Evolutionary conservation across 2,797 vertebrate species (phyloP).

Genomic region (Botia almorhae): DNA sequence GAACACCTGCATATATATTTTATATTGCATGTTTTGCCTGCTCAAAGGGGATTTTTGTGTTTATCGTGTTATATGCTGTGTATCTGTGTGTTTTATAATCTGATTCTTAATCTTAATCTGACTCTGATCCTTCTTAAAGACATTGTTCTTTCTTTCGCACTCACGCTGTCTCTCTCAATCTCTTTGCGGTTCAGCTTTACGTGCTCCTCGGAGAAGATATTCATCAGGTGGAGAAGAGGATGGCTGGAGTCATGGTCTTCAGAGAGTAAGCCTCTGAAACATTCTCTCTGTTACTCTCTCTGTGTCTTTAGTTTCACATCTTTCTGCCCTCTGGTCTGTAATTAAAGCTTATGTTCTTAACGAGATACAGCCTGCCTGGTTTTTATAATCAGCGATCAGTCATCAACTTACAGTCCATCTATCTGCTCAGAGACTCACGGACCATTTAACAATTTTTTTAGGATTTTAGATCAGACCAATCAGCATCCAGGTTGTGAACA

Average conservation of each 20-base stretch:
- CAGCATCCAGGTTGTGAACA: not conserved
- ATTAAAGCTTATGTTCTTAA: slow-evolving; percentile 10
- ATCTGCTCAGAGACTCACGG: not conserved
- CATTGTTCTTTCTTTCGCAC: not conserved
- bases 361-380: not conserved
- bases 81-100: not conserved
- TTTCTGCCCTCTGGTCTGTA: not conserved
- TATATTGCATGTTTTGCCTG: not conserved
- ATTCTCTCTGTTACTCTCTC: slow-evolving; percentile 14
- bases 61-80: not conserved
- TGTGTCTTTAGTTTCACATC: slow-evolving; percentile 8
- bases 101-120: not conserved
- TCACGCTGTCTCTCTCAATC: slow-evolving; percentile 56
- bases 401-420: not conserved
- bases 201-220: slow-evolving; percentile 81
- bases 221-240: slow-evolving; percentile 95
- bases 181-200: slow-evolving; percentile 42
- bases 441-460: not conserved
- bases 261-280: slow-evolving; percentile 80
- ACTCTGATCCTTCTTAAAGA: slow-evolving; percentile 1
- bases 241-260: slow-evolving; percentile 90
- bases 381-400: slow-evolving; percentile 6
- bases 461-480: not conserved
- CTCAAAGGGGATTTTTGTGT: not conserved
- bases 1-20: not conserved